Conservation (phyloP, 2,888 invertebrate genomes). For the Incurvaria masculella region DNA sequence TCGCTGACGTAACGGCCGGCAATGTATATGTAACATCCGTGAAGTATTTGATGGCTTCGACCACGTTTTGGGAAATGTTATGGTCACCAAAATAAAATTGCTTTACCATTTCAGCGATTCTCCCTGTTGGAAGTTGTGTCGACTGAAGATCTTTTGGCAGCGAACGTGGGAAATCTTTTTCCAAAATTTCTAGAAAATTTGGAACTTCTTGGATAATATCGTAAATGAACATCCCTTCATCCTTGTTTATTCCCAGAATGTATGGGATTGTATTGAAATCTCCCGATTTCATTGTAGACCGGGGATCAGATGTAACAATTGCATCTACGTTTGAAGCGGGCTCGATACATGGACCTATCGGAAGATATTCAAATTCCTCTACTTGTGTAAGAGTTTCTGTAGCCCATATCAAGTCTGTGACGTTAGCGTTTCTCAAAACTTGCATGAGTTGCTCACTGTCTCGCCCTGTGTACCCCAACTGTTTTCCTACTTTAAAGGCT, state of each 20-base stretch:
- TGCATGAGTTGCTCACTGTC: conserved; percentile 5
- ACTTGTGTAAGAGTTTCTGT: conserved; percentile 5
- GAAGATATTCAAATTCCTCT: conserved; percentile 5
- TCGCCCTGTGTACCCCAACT: conserved; percentile 30
- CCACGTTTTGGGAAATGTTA: too few relatives aligned
- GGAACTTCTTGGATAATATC: background rate
- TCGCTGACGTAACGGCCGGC: background rate
- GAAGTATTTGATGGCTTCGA: background rate
- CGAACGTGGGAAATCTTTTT: conserved; percentile 1
- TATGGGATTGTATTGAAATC: conserved; percentile 10
- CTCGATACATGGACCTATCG: conserved; percentile 10
- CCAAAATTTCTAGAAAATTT: background rate
- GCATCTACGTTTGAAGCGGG: conserved; percentile 6
- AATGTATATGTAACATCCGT: conserved; percentile 1
- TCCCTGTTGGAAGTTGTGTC: background rate
- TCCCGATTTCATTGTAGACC: conserved; percentile 11
- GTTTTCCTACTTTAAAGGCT: conserved; percentile 26
- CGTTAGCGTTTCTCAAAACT: conserved; percentile 1
- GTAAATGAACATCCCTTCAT: conserved; percentile 9
- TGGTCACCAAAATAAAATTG: too few relatives aligned
- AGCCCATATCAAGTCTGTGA: conserved; percentile 5
- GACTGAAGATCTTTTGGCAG: background rate
- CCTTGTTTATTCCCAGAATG: conserved; percentile 9
- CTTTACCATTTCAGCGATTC: too few relatives aligned
- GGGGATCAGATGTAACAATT: conserved; percentile 14